Evolutionary conservation across 2,113 vertebrate species (phyloP).

Genomic region (Pygoscelis antarcticus): DNA sequence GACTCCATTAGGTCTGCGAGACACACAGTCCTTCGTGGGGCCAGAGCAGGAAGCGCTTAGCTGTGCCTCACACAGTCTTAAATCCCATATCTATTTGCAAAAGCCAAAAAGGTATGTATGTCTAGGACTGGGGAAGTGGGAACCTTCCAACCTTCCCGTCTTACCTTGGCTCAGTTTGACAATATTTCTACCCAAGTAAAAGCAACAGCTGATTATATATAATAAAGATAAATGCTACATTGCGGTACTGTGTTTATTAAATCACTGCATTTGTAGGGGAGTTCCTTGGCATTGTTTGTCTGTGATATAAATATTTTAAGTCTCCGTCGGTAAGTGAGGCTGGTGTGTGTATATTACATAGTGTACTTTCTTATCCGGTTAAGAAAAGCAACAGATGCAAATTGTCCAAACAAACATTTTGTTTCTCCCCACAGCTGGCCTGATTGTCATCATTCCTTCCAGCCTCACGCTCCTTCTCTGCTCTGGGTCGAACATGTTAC

Average conservation of each 20-base stretch:
- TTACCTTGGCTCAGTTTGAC: constrained; percentile 40
- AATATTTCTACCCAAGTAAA: constrained; percentile 42
- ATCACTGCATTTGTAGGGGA: constrained; percentile 65
- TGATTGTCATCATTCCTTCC: constrained; percentile 20
- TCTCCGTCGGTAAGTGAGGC: constrained; percentile 65
- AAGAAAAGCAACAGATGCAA: constrained; percentile 74
- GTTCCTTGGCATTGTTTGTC: constrained; percentile 77
- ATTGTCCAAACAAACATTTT: constrained; percentile 79
- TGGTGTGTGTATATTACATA: constrained; percentile 74
- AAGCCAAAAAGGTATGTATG: constrained; percentile 31
- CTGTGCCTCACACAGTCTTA: background rate
- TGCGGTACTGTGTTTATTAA: constrained; percentile 75
- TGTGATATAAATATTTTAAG: constrained; percentile 79
- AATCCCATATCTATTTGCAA: background rate
- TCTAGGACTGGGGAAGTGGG: background rate
- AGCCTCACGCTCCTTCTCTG: background rate
- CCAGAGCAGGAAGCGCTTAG: background rate
- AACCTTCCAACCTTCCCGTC: constrained; percentile 23
- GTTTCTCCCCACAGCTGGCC: constrained; percentile 71
- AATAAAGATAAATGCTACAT: constrained; percentile 68
- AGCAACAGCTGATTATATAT: constrained; percentile 64
- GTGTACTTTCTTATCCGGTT: constrained; percentile 70
- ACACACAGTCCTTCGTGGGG: background rate
- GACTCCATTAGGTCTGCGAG: background rate
- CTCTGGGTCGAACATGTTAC: background rate